phyloP scores from a whole-genome alignment of 2,797 vertebrate genomes.

The Megalops cyprinoides region DNA sequence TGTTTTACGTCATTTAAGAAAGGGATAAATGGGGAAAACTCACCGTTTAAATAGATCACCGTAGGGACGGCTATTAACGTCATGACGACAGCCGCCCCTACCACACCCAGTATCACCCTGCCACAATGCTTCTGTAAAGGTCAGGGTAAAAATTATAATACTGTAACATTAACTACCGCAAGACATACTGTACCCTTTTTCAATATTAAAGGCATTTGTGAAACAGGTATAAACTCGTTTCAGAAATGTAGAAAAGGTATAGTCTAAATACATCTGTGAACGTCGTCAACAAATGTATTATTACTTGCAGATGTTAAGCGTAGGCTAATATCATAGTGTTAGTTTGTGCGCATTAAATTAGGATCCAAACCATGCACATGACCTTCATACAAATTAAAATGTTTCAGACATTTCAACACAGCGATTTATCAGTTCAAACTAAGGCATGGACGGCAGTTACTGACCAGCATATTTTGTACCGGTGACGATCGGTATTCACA shows the following conservation, averaged over 20 bases:
- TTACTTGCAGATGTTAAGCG: background rate
- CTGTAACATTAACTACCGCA: too few relatives aligned
- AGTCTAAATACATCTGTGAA: background rate
- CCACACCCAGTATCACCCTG: slow-evolving; percentile 68
- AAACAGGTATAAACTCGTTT: too few relatives aligned
- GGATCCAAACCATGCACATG: background rate
- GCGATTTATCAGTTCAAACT: background rate
- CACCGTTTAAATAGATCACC: slow-evolving; percentile 65
- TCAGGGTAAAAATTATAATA: slow-evolving; percentile 4
- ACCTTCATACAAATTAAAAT: background rate
- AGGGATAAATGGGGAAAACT: slow-evolving; percentile 35
- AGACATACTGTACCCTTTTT: too few relatives aligned
- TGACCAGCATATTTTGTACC: slow-evolving; percentile 28
- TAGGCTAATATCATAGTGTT: background rate
- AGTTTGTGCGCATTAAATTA: background rate
- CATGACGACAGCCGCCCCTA: slow-evolving; percentile 62
- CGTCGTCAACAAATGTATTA: background rate
- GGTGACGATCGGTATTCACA: slow-evolving; percentile 9
- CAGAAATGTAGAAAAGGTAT: background rate
- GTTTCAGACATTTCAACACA: background rate
- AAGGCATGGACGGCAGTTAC: slow-evolving; percentile 2
- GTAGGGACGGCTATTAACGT: slow-evolving; percentile 74
- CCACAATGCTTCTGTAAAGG: slow-evolving; percentile 53
- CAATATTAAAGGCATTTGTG: too few relatives aligned
- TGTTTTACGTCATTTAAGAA: background rate